A percentile compares a stretch with the other conserved stretches of the same genome.
Evolutionary conservation across 2,888 invertebrate genomes (phyloP).

Genomic region (Ectemnius cavifrons): DNA sequence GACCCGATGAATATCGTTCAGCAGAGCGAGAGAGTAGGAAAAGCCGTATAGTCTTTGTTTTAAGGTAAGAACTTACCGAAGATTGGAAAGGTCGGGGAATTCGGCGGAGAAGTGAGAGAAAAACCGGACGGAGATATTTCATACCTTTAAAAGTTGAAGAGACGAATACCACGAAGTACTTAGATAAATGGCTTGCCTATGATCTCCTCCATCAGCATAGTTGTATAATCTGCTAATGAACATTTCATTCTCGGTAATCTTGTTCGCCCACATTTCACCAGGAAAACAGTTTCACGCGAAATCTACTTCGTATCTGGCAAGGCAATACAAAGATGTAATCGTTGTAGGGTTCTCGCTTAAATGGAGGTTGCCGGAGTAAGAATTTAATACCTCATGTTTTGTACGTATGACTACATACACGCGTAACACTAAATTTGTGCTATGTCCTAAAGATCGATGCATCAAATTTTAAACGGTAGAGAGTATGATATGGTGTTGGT

Average conservation of each 20-base stretch:
- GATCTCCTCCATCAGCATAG: slow-evolving; percentile 59
- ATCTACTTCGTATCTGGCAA: slow-evolving; percentile 42
- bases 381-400: slow-evolving; percentile 56
- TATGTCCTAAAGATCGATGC: slow-evolving; percentile 37
- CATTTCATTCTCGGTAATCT: slow-evolving; percentile 50
- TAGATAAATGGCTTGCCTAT: slow-evolving; percentile 63
- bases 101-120: slow-evolving; percentile 22
- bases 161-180: slow-evolving; percentile 52
- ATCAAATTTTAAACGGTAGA: slow-evolving; percentile 20
- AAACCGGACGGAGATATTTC: slow-evolving; percentile 19
- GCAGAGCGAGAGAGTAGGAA: slow-evolving; percentile 38
- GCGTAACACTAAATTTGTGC: slow-evolving; percentile 36
- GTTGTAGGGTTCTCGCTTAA: slow-evolving; percentile 49
- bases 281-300: slow-evolving; percentile 38
- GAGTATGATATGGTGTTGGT: slow-evolving; percentile 20
- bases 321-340: slow-evolving; percentile 54
- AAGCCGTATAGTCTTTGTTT: slow-evolving; percentile 42
- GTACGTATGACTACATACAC: slow-evolving; percentile 39
- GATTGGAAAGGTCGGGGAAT: neutral
- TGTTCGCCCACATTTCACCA: slow-evolving; percentile 43
- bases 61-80: slow-evolving; percentile 27
- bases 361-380: slow-evolving; percentile 41
- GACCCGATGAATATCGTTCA: slow-evolving; percentile 42
- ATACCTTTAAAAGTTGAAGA: slow-evolving; percentile 19
- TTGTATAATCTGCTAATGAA: slow-evolving; percentile 58